Evolutionary conservation across 2,113 vertebrate species (phyloP), one percentile per base, ranked within the genome.

Genomic region (Xiphophorus maculatus): DNA sequence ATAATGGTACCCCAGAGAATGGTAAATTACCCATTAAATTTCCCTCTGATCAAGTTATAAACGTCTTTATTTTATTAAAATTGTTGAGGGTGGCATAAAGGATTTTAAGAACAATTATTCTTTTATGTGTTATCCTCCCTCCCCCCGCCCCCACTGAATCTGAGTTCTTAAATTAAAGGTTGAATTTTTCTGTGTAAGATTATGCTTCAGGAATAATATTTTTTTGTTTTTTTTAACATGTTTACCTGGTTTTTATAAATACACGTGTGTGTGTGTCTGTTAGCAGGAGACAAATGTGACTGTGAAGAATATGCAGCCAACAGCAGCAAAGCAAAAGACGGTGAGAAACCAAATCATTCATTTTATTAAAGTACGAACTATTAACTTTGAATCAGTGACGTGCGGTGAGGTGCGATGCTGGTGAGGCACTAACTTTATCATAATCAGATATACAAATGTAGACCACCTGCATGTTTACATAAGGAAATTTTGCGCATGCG

Each of bases 301-400:
- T 14, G 61, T 77, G 66, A 35, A 48, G 19, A 79, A 27, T 32
- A 89, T 64, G 30, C 61, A 63, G 14, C 3, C 37, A 10, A 25
- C 28, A 35, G 5, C 76, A 7, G n/a, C 19, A 28, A 66, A 79
- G 63, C 63, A 88, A 25, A 90, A 89, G 72, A 25, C 1, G 84
- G 93, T 94, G 79, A 90, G 77, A 74, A 48, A 32, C 22, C 10
- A 29, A 5, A 48, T 28, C 2, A 5, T 66, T 48, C 15, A 44
- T 25, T 29, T 30, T 22, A 65, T 19, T 0, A 33, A 10, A n/a
- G 3, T 30, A 9, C 33, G 1, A 68, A 33, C 42, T 9, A 3
- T 63, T 44, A 29, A 17, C n/a, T 33, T 17, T 62, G 33, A 35
- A 35, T 35, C 33, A 8, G 7, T 35, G 33, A 35, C 8, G 33